Evolutionary conservation across 2,113 vertebrate species (phyloP).

Genomic region (Chloroceryle aenea): DNA sequence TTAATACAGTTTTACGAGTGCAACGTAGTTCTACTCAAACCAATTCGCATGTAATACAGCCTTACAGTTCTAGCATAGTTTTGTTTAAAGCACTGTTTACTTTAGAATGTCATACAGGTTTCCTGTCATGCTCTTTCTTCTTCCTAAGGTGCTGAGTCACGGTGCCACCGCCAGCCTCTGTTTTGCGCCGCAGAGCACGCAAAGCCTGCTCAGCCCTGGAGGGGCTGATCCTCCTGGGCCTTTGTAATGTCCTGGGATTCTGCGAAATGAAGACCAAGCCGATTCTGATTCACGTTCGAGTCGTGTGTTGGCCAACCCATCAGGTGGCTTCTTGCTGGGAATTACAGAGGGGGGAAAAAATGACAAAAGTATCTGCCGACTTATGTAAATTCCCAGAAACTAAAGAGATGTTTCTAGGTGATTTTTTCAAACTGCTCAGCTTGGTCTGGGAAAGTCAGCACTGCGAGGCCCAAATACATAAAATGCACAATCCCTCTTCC

Average conservation of each 20-base stretch:
- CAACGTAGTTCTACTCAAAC: neutral
- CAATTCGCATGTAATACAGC: too few relatives aligned
- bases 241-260: neutral
- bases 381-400: neutral
- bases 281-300: neutral
- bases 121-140: accelerated
- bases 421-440: neutral
- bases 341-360: accelerated
- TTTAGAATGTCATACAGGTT: accelerated
- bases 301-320: neutral
- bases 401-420: neutral
- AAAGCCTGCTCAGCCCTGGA: neutral
- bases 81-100: neutral
- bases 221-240: accelerated
- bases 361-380: accelerated
- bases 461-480: neutral
- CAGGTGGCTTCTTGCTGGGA: accelerated
- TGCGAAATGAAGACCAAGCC: accelerated
- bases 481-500: neutral
- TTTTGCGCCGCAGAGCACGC: accelerated
- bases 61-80: accelerated
- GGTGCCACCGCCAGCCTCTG: accelerated
- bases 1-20: accelerated
- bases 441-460: neutral
- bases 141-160: accelerated